phyloP scores from a whole-genome alignment of 2,797 vertebrate genomes.

The Paedocypris micromegethes region DNA sequence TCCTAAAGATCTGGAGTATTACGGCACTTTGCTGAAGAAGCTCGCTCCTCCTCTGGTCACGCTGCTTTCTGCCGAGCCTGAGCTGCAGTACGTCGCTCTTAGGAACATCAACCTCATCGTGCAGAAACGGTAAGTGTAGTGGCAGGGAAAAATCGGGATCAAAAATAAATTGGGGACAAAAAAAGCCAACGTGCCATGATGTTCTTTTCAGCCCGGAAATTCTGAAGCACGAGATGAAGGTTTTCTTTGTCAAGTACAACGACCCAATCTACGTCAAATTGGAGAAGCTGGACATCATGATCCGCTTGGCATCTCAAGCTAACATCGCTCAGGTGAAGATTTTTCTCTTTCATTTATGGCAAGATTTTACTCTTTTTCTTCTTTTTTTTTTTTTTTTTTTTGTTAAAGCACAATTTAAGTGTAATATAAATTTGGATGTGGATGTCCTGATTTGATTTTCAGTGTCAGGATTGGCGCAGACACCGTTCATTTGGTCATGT shows the following conservation, averaged over 20 bases:
- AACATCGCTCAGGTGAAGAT: slow-evolving; percentile 90
- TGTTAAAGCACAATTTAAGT: too few relatives aligned
- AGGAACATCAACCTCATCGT: slow-evolving; percentile 98
- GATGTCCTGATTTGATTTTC: too few relatives aligned
- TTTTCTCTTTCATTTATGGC: too few relatives aligned
- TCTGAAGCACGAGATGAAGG: slow-evolving; percentile 98
- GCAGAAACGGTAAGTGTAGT: slow-evolving; percentile 82
- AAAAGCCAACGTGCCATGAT: neutral
- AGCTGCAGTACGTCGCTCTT: slow-evolving; percentile 94
- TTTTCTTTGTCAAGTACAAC: slow-evolving; percentile 98
- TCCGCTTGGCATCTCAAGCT: slow-evolving; percentile 94
- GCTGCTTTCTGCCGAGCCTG: slow-evolving; percentile 89
- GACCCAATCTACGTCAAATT: slow-evolving; percentile 98
- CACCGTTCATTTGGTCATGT: too few relatives aligned
- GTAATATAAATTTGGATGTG: too few relatives aligned
- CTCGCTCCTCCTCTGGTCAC: slow-evolving; percentile 92
- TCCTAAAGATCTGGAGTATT: slow-evolving; percentile 94
- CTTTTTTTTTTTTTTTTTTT: too few relatives aligned
- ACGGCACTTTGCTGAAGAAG: slow-evolving; percentile 91
- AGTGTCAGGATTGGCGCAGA: too few relatives aligned
- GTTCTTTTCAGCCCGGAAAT: slow-evolving; percentile 82
- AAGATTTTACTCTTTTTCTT: too few relatives aligned
- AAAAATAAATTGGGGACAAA: neutral
- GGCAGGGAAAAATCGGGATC: neutral
- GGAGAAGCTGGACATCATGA: slow-evolving; percentile 98